Conservation (phyloP, 1,140 invertebrate genomes). For the Galleria mellonella region DNA sequence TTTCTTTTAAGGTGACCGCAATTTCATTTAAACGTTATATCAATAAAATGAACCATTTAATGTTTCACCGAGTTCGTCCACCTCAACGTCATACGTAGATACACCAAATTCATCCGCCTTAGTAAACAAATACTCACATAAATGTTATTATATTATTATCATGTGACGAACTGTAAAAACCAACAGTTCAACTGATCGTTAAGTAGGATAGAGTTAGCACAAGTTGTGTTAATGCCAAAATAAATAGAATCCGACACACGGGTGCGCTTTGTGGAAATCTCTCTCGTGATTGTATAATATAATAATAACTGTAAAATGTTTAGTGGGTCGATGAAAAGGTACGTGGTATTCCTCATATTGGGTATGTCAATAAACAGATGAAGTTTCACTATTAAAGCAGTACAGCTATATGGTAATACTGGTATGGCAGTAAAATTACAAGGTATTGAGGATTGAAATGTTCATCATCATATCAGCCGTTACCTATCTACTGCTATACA, state of each 20-base stretch:
- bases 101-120: conserved; percentile 7
- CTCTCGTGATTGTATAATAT: conserved; percentile 68
- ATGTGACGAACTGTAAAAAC: conserved; percentile 41
- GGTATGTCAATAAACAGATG: conserved; percentile 48
- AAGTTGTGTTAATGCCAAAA: conserved; percentile 34
- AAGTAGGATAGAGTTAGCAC: conserved; percentile 57
- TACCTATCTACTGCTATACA: too few relatives aligned
- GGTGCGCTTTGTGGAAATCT: conserved; percentile 25
- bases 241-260: conserved; percentile 45
- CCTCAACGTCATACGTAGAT: conserved; percentile 2
- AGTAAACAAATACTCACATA: conserved; percentile 21
- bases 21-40: conserved; percentile 49
- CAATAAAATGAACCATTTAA: conserved; percentile 38
- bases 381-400: conserved; percentile 34
- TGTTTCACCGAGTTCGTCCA: conserved; percentile 20
- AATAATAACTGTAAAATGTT: conserved; percentile 57
- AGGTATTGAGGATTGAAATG: too few relatives aligned
- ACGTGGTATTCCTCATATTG: conserved; percentile 19
- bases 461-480: too few relatives aligned
- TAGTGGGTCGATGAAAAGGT: conserved; percentile 43
- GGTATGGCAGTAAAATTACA: too few relatives aligned
- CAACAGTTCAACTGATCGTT: conserved; percentile 37
- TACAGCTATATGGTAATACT: too few relatives aligned
- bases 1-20: conserved; percentile 39
- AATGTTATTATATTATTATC: conserved; percentile 46